phyloP scores from a whole-genome alignment of 2,888 invertebrate genomes.

The Drosophila setosimentum region DNA sequence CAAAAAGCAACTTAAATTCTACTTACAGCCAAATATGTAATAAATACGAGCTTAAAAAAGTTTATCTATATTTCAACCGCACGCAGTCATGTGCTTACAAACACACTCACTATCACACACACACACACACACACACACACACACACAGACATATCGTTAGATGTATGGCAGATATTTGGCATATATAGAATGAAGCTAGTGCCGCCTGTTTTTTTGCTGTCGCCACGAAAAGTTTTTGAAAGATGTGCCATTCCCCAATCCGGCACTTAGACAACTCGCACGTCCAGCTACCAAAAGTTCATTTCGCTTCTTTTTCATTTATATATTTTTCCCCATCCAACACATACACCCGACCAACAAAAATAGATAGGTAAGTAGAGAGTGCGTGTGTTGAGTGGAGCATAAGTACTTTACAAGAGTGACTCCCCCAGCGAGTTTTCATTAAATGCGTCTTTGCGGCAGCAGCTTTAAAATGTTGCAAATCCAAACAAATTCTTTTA shows the following conservation, averaged over 20 bases:
- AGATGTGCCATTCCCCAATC: slow-evolving; percentile 64
- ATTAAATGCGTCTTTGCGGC: slow-evolving; percentile 66
- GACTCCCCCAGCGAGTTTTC: slow-evolving; percentile 42
- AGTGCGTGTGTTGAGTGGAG: slow-evolving; percentile 28
- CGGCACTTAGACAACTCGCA: slow-evolving; percentile 69
- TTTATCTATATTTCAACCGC: slow-evolving; percentile 81
- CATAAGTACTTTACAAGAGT: slow-evolving; percentile 48
- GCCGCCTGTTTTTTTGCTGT: slow-evolving; percentile 72
- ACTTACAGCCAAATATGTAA: slow-evolving; percentile 81
- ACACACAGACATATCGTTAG: slow-evolving; percentile 5
- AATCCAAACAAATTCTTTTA: slow-evolving; percentile 12
- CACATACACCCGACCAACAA: slow-evolving; percentile 1
- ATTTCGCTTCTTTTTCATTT: slow-evolving; percentile 45
- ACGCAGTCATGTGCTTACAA: slow-evolving; percentile 71
- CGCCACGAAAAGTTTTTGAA: slow-evolving; percentile 73
- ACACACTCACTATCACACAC: slow-evolving; percentile 32
- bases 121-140: slow-evolving; percentile 19
- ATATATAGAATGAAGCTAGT: slow-evolving; percentile 52
- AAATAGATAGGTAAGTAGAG: slow-evolving; percentile 68
- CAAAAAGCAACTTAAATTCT: slow-evolving; percentile 79
- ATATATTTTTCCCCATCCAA: slow-evolving; percentile 34
- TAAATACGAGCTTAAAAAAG: slow-evolving; percentile 81
- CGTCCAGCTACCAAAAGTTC: slow-evolving; percentile 75
- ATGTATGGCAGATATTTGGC: slow-evolving; percentile 41
- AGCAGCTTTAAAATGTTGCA: slow-evolving; percentile 62